phyloP scores from a whole-genome alignment of 2,113 vertebrate genomes.

The Phaetusa simplex region DNA sequence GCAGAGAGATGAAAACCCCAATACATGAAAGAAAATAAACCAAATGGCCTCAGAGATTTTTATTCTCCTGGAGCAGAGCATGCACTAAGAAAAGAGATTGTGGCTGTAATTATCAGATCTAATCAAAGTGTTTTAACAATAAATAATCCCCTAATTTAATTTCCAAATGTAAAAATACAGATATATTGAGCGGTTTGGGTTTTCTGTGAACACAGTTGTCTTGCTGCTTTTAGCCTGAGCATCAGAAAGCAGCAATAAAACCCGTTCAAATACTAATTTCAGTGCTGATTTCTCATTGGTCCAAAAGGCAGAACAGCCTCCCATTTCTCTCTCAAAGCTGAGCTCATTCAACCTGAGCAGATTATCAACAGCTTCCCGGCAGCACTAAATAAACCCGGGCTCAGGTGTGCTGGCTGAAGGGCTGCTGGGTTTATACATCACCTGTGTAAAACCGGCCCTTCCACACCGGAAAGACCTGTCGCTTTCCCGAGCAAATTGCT shows the following conservation, averaged over 20 bases:
- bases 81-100: background rate
- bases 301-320: background rate
- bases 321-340: background rate
- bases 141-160: background rate
- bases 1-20: background rate
- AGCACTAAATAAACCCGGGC: background rate
- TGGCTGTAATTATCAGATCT: background rate
- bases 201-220: accelerated
- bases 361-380: background rate
- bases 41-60: background rate
- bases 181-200: background rate
- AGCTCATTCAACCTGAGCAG: background rate
- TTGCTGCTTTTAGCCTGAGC: background rate
- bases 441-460: background rate
- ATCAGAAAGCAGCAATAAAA: background rate
- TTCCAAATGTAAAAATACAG: background rate
- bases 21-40: background rate
- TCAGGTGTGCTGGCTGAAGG: background rate
- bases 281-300: accelerated
- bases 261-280: background rate
- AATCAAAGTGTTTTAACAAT: background rate
- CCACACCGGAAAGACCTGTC: background rate
- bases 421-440: background rate
- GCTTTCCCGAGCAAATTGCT: background rate
- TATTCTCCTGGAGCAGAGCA: background rate